Percentiles rank a stretch among this genome's conserved stretches.
These are phyloP conservation scores for Pyrgus malvae DNA, from an alignment of 2,888 invertebrate genomes.

Conservation along the genomic window DNA sequence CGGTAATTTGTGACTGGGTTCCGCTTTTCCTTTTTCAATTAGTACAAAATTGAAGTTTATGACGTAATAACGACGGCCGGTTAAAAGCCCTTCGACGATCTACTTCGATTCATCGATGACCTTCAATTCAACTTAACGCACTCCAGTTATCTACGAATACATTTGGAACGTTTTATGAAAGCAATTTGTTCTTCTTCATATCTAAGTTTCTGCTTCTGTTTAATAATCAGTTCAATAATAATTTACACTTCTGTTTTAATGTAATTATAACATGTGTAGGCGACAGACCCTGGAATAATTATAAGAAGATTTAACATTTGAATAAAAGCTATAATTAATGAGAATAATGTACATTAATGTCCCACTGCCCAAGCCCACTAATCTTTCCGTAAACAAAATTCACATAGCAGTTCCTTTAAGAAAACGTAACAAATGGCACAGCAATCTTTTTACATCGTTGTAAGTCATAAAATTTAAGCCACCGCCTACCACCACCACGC, in stretches of 20 bases:
- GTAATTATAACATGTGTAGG: not conserved
- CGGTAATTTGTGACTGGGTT: conserved; percentile 74
- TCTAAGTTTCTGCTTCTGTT: not conserved
- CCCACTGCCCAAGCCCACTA: no score
- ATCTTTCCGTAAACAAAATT: no score
- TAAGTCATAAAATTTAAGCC: not conserved
- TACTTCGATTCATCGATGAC: conserved; percentile 44
- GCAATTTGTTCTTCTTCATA: not conserved
- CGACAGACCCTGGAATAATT: not conserved
- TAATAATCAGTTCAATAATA: not conserved
- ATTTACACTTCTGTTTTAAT: not conserved
- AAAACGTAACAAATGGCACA: not conserved
- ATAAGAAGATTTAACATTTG: no score
- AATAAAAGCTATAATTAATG: not conserved
- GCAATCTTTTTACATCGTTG: not conserved
- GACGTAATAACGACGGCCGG: conserved; percentile 56
- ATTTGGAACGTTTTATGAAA: not conserved
- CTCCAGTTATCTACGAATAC: not conserved
- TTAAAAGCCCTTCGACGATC: not conserved
- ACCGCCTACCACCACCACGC: conserved; percentile 6
- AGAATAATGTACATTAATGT: not conserved
- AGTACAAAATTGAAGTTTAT: conserved; percentile 70
- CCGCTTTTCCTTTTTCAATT: conserved; percentile 78
- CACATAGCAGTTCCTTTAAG: no score
- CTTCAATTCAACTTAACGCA: conserved; percentile 45